Evolutionary conservation across 2,113 vertebrate genomes (phyloP), one percentile per base, ranked within the genome.

Genomic region (Thryonomys swinderianus): DNA sequence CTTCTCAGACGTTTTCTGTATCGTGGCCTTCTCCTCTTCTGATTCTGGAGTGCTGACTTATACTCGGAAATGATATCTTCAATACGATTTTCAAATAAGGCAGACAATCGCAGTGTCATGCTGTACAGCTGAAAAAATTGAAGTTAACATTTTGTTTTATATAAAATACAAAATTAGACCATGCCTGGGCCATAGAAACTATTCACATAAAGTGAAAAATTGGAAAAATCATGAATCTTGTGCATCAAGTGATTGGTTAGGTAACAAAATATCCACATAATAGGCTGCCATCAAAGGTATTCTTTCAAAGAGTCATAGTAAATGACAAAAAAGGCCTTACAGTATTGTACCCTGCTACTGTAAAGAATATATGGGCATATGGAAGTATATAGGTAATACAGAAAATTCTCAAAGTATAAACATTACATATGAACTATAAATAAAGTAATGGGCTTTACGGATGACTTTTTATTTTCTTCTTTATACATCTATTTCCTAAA

Each of bases 21-120:
- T 73, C 97, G 99, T 55, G 99, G 98, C 57, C 98, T 98, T 87
- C 96, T 98, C 80, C 99, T 99, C 93, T 98, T 99, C 92, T 99
- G 99, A 55, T 98, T 99, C 96, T 99, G 99, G 96, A 99, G 82
- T 48, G 99, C 99, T 32, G 99, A 99, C 97, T 99, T 99, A 98
- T 99, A 98, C 97, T 99, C 99, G 1, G 99, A 99, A 97, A 99
- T 99, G 55, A 99, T 98, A 95, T 98, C 97, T 97, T 99, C 99
- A 97, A 99, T 99, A 94, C 98, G 98, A 69, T 98, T 99, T 98
- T 99, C 99, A 97, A 99, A 99, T 98, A 99, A 99, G 96, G 99
- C 99, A 40, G 99, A 99, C 91, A 99, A 97, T 97, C 99, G 99
- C 97, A 99, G 99, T 6, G 99, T 99, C 99, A 99, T 99, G 97